Percentiles rank a stretch among this genome's conserved stretches.
These are phyloP conservation scores for Ellobium chinense DNA, from an alignment of 2,888 invertebrate species.

Conservation along the genomic window DNA sequence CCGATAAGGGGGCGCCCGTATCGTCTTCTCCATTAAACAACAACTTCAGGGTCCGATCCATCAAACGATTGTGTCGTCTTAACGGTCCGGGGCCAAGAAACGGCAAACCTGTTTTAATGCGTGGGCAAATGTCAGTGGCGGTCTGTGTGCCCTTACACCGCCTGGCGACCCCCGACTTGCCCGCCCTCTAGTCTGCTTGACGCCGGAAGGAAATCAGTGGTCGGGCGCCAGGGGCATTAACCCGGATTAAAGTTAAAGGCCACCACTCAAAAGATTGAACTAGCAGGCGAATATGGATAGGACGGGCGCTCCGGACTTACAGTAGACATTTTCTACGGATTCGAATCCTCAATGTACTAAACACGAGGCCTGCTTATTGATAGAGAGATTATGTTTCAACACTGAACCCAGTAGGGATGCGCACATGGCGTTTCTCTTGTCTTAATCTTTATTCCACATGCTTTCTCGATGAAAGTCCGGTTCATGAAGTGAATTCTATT, in stretches of 20 bases:
- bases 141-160: not conserved
- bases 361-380: too few relatives aligned
- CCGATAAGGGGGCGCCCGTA: not conserved
- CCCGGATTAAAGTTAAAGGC: conserved; percentile 20
- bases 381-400: too few relatives aligned
- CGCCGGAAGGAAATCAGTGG: conserved; percentile 13
- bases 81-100: not conserved
- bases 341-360: too few relatives aligned
- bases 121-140: not conserved
- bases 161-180: not conserved
- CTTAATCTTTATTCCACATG: too few relatives aligned
- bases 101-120: not conserved
- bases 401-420: too few relatives aligned
- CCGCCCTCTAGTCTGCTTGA: not conserved
- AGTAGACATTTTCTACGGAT: too few relatives aligned
- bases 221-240: conserved; percentile 28
- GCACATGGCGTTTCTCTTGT: too few relatives aligned
- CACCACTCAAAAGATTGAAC: conserved; percentile 13
- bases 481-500: too few relatives aligned
- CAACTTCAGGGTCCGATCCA: not conserved
- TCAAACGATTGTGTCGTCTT: not conserved
- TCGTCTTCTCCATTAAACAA: not conserved
- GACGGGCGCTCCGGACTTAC: not conserved
- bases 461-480: too few relatives aligned
- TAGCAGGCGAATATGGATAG: not conserved